Percentiles rank a stretch among this genome's conserved stretches.
phyloP scores from a whole-genome alignment of 2,113 vertebrate genomes.

The Epinephelus lanceolatus region DNA sequence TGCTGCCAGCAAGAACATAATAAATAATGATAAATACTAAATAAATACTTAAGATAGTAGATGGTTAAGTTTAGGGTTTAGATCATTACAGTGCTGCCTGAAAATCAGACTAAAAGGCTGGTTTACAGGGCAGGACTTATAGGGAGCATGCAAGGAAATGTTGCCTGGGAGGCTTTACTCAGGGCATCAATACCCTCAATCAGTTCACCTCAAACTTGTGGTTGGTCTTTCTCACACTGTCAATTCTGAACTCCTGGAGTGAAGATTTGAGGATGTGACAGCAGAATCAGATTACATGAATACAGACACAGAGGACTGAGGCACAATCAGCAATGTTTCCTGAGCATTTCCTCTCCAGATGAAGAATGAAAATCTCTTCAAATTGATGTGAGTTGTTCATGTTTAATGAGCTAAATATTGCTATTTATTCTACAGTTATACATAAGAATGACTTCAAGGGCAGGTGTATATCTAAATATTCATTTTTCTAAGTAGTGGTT shows the following conservation, averaged over 20 bases:
- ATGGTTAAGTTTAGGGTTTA: not conserved
- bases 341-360: not conserved
- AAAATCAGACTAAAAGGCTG: not conserved
- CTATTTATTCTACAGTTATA: too few relatives aligned
- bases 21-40: not conserved
- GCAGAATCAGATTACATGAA: too few relatives aligned
- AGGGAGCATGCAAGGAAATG: not conserved
- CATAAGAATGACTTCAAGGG: not conserved
- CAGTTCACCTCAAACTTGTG: not conserved
- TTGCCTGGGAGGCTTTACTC: not conserved
- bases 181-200: not conserved
- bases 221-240: too few relatives aligned
- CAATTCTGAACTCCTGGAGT: too few relatives aligned
- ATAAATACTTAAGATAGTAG: not conserved
- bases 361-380: not conserved
- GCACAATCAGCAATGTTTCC: not conserved
- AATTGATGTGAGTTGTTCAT: not conserved
- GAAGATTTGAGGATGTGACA: not conserved
- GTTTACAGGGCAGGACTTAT: not conserved
- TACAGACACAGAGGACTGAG: too few relatives aligned
- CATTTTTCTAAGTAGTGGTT: not conserved
- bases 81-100: not conserved
- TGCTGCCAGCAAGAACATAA: not conserved
- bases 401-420: not conserved
- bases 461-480: not conserved